Base-by-base conservation (phyloP, 2,113 vertebrate genomes). In the Pelobates fuscus region DNA sequence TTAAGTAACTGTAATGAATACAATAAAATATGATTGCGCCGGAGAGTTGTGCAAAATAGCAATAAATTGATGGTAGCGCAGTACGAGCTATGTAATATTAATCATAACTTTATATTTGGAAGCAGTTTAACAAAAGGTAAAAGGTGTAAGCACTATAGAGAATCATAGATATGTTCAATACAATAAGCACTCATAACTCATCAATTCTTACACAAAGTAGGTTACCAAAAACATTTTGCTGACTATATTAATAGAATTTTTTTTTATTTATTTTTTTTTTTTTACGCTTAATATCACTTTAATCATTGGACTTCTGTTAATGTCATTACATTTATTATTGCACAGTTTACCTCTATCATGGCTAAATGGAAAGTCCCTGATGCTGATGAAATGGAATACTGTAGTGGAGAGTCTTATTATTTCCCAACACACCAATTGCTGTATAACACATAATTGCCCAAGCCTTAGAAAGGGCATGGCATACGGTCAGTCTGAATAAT, bases 1-100 rank as follows among this genome's bases (percentile, higher is more conserved):
- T 68, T 68, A 52, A 75, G 71, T 67, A 67, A 57, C 52, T n/a
- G 64, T 76, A 76, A 77, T 68, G 57, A 68, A 68, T 52, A 77
- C 73, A 77, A 77, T 77, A 67, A 75, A 77, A 68, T 68, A 46
- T 60, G 41, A 75, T 67, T 75, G 41, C 26, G 25, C 15, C 30
- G 46, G 65, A 57, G 72, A 23, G 67, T 64, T 75, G 26, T 57
- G 62, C 25, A 75, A 58, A 67, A 30, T 43, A 23, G 52, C 29
- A 26, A 18, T 63, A 72, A 43, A 65, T 37, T 55, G 62, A 74
- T 74, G 49, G 55, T 61, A 65, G 43, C 37, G 61, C 41, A 43
- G 27, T n/a, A 21, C 61, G 2, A 29, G 64, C 17, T 67, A 69
- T 79, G 41, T 52, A 78, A 43, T 63, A 67, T 79, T 24, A 11